phyloP scores from a whole-genome alignment of 2,113 vertebrate species.

The Myiopsitta monachus region DNA sequence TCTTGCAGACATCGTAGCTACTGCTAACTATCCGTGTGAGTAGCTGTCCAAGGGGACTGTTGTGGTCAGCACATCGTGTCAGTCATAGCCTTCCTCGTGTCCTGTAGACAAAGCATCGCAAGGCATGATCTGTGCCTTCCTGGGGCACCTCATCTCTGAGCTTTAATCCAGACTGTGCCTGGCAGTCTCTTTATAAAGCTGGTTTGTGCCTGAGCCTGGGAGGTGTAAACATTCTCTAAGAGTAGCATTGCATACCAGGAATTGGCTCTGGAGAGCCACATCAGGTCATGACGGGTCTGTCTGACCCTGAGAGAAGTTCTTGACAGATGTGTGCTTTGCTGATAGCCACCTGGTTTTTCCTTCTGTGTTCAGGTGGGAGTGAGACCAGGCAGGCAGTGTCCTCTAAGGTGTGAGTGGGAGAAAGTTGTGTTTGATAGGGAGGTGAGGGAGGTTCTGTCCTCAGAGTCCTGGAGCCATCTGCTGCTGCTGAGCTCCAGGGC shows the following conservation, averaged over 20 bases:
- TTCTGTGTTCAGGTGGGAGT: not conserved
- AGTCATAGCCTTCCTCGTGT: not conserved
- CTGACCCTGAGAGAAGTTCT: not conserved
- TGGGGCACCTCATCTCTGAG: not conserved
- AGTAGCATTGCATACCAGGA: not conserved
- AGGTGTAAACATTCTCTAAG: not conserved
- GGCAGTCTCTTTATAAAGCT: not conserved
- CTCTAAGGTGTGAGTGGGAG: not conserved
- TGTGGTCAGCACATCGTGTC: rapidly evolving
- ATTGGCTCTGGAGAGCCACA: not conserved
- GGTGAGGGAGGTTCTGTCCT: not conserved
- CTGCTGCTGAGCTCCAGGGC: rapidly evolving
- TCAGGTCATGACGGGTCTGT: not conserved
- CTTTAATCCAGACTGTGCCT: not conserved
- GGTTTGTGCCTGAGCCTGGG: not conserved
- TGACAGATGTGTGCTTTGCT: not conserved
- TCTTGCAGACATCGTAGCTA: not conserved
- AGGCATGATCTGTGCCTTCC: not conserved
- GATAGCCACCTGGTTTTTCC: not conserved
- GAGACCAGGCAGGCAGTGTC: not conserved
- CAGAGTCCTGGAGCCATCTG: not conserved
- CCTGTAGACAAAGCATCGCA: not conserved
- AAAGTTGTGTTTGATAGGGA: not conserved
- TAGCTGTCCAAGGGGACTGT: not conserved
- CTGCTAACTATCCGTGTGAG: not conserved